phyloP scores from a whole-genome alignment of 2,888 invertebrate species.

The Dryocosmus kuriphilus region DNA sequence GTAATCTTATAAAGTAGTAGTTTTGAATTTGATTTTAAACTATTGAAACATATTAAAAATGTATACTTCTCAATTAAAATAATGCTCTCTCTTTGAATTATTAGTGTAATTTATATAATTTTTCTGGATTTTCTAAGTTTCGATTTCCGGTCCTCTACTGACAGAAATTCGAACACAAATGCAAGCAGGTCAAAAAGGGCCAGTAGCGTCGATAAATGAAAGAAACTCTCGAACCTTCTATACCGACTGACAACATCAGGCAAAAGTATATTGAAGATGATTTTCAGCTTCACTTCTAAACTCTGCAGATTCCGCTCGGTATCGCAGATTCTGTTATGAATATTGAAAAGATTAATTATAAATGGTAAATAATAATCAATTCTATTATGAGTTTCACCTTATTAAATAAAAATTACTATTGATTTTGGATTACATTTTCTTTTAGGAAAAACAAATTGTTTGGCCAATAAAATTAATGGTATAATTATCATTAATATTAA shows the following conservation, averaged over 20 bases:
- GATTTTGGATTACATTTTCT: not conserved
- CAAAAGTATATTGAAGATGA: not conserved
- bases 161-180: slow-evolving; percentile 9
- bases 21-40: too few species aligned
- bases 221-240: slow-evolving; percentile 32
- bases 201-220: slow-evolving; percentile 25
- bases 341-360: not conserved
- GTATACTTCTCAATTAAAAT: not conserved
- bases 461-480: not conserved
- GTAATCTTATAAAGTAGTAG: too few species aligned
- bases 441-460: not conserved
- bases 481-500: not conserved
- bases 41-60: too few species aligned
- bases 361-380: not conserved
- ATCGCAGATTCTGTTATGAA: not conserved
- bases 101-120: not conserved
- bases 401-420: not conserved
- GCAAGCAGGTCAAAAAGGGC: slow-evolving; percentile 15
- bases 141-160: slow-evolving; percentile 30
- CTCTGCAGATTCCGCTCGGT: not conserved
- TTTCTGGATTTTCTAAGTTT: not conserved
- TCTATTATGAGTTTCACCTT: not conserved
- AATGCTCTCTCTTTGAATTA: not conserved
- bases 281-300: not conserved
- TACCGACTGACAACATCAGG: slow-evolving; percentile 29